Conservation (phyloP, 2,113 vertebrate species). For the Mastomys natalensis region DNA sequence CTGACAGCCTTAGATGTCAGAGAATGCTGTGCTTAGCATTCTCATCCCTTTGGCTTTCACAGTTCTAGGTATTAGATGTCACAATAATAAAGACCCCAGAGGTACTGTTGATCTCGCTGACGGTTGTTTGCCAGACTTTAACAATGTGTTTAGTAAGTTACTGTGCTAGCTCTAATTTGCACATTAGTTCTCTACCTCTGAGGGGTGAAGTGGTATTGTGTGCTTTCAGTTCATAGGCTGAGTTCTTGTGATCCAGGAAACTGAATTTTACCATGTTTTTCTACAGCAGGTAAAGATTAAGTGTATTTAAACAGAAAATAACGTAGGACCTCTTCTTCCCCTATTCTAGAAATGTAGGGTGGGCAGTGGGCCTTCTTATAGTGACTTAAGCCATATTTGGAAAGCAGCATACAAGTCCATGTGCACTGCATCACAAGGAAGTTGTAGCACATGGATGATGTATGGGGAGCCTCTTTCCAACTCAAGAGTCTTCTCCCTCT, state of each 20-base stretch:
- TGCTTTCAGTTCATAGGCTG: background rate
- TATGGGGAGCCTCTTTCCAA: background rate
- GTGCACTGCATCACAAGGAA: background rate
- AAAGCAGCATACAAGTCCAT: background rate
- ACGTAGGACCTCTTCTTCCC: background rate
- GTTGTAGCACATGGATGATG: background rate
- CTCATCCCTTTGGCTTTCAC: background rate
- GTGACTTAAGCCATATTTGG: background rate
- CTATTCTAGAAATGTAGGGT: background rate
- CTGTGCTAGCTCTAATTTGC: background rate
- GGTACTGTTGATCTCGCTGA: background rate
- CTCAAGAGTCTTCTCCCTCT: background rate
- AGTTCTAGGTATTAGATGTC: background rate
- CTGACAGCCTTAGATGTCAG: background rate
- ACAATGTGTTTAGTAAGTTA: background rate
- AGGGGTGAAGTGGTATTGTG: background rate
- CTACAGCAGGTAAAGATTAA: background rate
- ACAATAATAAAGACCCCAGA: background rate
- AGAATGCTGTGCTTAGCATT: background rate
- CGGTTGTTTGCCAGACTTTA: background rate
- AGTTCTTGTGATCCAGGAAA: background rate
- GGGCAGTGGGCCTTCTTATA: background rate
- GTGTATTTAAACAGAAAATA: background rate
- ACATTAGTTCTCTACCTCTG: background rate
- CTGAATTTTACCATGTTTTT: background rate